Base-by-base conservation (phyloP, 2,888 invertebrate species). In the Helleia helle region DNA sequence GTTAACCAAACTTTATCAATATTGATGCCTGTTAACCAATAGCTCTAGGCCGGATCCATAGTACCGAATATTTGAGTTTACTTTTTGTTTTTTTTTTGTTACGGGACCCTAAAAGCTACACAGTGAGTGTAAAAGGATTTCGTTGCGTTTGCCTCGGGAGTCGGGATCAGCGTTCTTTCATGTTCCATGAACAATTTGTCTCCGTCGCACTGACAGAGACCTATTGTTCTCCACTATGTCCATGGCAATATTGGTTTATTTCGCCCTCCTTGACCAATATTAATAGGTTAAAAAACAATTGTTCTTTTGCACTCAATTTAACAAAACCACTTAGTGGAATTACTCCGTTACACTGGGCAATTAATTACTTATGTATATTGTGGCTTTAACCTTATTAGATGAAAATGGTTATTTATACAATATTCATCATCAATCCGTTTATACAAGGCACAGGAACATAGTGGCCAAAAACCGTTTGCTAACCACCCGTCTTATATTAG, bases 231-330 rank as follows among this genome's bases (percentile, higher is more conserved):
- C 50, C 13, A 13, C 52, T 58, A 58, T 63, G 71, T 67, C 71
- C 70, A 65, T 68, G 62, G 54, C 71, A 69, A 70, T 74, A 74
- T 76, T 69, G 68, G 71, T 63, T 66, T 66, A 65, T 65, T 70
- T 65, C 58, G 6, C 18, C 22, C 57, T 49, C 47, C 46, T 38
- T 45, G 56, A 62, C 58, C 57, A 51, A 54, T 64, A 66, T 66
- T 66, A 71, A 71, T 66, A 62, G 62, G 52, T 55, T 59, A 56
- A 50, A 59, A 63, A 64, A 62, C 50, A 44, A 62, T 56, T 59
- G 55, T 52, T 58, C 54, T 55, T 62, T 60, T 51, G 43, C 51
- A 50, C 49, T 54, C 55, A 58, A 48, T 17, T 27, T 28, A 12
- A 14, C 29, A 11, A 30, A 15, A 30, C 14, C 15, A 30, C 15